Evolutionary conservation across 2,797 vertebrate species (phyloP).

Genomic region (Yasuhikotakia modesta): DNA sequence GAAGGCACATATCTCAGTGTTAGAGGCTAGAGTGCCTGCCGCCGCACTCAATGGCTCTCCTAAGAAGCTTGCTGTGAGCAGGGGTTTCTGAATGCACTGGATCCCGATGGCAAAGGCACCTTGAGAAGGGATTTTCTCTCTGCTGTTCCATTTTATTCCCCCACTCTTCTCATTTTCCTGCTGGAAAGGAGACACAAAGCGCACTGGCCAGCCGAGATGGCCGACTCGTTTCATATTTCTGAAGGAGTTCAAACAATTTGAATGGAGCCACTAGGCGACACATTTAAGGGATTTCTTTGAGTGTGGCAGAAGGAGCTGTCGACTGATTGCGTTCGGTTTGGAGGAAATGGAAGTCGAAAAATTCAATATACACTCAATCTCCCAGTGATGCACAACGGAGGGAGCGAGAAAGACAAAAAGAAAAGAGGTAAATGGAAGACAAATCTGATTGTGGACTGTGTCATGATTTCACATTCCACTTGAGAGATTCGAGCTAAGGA

Average conservation of each 20-base stretch:
- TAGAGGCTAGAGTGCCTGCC: conserved; percentile 46
- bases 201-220: conserved; percentile 35
- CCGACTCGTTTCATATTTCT: conserved; percentile 46
- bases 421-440: conserved; percentile 55
- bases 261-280: conserved; percentile 30
- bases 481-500: conserved; percentile 37
- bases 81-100: conserved; percentile 42
- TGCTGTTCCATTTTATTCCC: conserved; percentile 57
- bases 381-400: conserved; percentile 6
- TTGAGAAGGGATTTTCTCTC: conserved; percentile 64
- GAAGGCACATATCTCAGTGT: conserved; percentile 47
- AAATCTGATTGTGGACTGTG: conserved; percentile 58
- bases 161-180: conserved; percentile 46
- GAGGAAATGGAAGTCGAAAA: conserved; percentile 47
- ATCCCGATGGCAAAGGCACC: conserved; percentile 65
- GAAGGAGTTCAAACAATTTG: conserved; percentile 37
- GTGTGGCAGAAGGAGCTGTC: conserved; percentile 36
- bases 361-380: conserved; percentile 55
- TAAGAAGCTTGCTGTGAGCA: conserved; percentile 59
- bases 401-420: conserved; percentile 30
- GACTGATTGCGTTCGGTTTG: conserved; percentile 31
- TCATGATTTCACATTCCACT: conserved; percentile 51
- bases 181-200: conserved; percentile 34
- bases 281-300: conserved; percentile 41
- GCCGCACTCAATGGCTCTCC: conserved; percentile 29